Base-by-base conservation (phyloP, 1,140 invertebrate species). In the Drosophila insularis region DNA sequence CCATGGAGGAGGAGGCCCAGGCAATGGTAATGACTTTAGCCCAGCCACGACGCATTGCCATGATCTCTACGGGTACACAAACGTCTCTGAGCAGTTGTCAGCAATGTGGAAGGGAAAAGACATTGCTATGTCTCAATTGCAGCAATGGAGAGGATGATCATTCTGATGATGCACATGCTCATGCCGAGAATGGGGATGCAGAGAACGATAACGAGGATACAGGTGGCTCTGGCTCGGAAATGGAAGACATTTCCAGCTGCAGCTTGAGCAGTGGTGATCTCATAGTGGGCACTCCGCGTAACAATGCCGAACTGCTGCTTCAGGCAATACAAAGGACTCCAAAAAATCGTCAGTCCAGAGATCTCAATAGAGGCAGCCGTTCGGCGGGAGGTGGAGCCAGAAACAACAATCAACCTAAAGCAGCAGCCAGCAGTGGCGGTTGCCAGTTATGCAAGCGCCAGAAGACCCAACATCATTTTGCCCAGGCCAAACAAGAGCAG, bases 301-400 rank as follows among this genome's bases (percentile, higher is more conserved):
- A 84, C 70, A 91, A 91, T 40, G 91, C 81, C 35, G 91, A 92
- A 64, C 56, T 91, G 23, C 73, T 92, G 32, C 73, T 92, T 0
- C 91, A 92, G 68, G 91, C 91, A 73, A 92, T 92, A 68, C 91
- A 92, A 64, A 81, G 91, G 5, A 92, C 91, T 62, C 91, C 91
- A 74, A 89, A 91, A 76, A 87, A 71, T 39, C 76, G 66, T 2
- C 72, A 68, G 63, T 62, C 63, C 10, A 78, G 50, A 43, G 55
- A 68, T 2, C 54, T 76, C 40, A 72, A 70, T 67, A 56, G 68
- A 40, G 35, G 56, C 11, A 35, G 8, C 10, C 32, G 55, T 8
- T 3, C 31, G 17, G 10, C 3, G 14, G 8, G 8, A 50, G 17
- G 4, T 4, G 46, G 65, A 10, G 32, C 8, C 74, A 71, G 32